These are phyloP conservation scores for Patiria pectinifera DNA, from an alignment of 53 echinoderm and acorn worm species.

Conservation along the genomic window DNA sequence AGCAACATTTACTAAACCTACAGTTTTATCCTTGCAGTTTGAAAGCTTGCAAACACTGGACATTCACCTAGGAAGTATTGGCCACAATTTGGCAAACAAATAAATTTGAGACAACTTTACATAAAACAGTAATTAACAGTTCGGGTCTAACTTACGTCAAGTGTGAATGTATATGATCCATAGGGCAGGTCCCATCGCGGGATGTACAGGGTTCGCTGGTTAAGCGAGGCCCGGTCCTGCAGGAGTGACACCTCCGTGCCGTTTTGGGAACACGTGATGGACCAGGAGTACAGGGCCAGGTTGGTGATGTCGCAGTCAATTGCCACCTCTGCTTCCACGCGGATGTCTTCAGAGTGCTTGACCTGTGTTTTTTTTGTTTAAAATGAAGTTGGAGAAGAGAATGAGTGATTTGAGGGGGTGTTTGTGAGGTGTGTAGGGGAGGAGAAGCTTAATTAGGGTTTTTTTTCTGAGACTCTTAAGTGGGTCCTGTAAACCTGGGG, in stretches of 20 bases:
- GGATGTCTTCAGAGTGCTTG: conserved; percentile 73
- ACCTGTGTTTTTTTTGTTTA: conserved; percentile 44
- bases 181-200: conserved; percentile 67
- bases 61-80: no score
- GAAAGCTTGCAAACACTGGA: no score
- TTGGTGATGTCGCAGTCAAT: conserved; percentile 85
- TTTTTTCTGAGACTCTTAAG: no score
- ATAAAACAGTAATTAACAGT: not conserved
- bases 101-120: not conserved
- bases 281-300: conserved; percentile 75
- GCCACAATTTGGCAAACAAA: no score
- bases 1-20: no score
- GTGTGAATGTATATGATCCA: conserved; percentile 69
- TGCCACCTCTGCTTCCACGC: conserved; percentile 76
- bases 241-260: conserved; percentile 36
- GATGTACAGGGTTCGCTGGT: conserved; percentile 80
- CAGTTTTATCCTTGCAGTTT: no score
- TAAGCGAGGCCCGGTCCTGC: conserved; percentile 53
- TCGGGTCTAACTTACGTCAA: conserved; percentile 66
- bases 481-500: no score
- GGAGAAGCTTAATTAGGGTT: no score
- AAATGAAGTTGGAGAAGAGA: no score
- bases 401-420: no score
- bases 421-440: no score
- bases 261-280: conserved; percentile 54